Evolutionary conservation across 1,140 invertebrate genomes (phyloP).

Genomic region (Ostrea denselamellosa): DNA sequence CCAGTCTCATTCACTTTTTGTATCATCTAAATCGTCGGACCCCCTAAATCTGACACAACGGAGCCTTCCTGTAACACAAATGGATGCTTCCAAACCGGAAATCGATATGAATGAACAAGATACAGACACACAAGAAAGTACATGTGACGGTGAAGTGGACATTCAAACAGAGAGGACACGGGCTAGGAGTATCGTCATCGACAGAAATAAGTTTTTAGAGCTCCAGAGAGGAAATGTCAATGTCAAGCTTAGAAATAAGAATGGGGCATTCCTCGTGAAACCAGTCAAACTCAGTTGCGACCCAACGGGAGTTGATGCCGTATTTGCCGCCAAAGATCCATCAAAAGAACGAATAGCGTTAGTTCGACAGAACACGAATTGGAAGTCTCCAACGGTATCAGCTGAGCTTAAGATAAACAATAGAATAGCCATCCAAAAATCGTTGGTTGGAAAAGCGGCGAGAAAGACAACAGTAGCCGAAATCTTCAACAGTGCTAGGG

Average conservation of each 20-base stretch:
- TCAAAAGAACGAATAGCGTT: conserved; percentile 54
- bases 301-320: conserved; percentile 46
- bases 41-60: background rate
- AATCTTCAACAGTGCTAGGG: conserved; percentile 52
- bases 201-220: conserved; percentile 42
- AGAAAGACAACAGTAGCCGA: conserved; percentile 55
- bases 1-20: conserved; percentile 5
- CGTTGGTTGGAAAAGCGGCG: conserved; percentile 48
- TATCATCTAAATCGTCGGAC: background rate
- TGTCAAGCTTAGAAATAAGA: conserved; percentile 53
- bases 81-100: background rate
- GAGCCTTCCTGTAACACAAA: background rate
- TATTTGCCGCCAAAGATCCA: conserved; percentile 57
- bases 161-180: conserved; percentile 52
- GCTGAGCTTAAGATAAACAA: conserved; percentile 59
- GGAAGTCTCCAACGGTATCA: conserved; percentile 41
- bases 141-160: conserved; percentile 52
- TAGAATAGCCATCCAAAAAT: conserved; percentile 56
- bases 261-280: conserved; percentile 50
- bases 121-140: conserved; percentile 11
- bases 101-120: background rate
- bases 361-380: conserved; percentile 50
- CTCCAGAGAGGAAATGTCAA: conserved; percentile 46
- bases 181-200: conserved; percentile 55
- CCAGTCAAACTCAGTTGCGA: conserved; percentile 41